These are phyloP conservation scores for Danio aesculapii DNA, from an alignment of 2,797 vertebrate species.

Conservation along the genomic window DNA sequence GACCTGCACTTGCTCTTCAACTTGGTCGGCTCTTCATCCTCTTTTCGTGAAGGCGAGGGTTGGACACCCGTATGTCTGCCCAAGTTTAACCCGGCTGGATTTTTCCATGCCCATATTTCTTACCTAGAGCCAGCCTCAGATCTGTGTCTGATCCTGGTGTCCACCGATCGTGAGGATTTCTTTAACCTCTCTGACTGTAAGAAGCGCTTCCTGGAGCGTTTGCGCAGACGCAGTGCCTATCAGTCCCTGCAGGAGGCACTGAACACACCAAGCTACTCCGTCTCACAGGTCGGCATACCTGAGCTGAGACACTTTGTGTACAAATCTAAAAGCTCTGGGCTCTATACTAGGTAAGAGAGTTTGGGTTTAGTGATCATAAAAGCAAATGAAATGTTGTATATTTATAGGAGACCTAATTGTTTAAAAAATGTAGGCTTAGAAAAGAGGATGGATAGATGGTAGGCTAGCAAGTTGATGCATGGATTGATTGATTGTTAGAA, in stretches of 20 bases:
- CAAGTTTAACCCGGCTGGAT: slow-evolving; percentile 94
- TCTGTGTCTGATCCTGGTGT: slow-evolving; percentile 94
- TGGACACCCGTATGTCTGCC: slow-evolving; percentile 98
- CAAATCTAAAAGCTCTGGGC: slow-evolving; percentile 97
- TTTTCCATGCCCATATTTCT: slow-evolving; percentile 98
- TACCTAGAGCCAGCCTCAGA: slow-evolving; percentile 90
- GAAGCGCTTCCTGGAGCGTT: slow-evolving; percentile 90
- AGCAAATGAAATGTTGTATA: background rate
- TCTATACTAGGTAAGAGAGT: slow-evolving; percentile 91
- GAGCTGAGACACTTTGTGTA: slow-evolving; percentile 97
- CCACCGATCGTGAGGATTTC: slow-evolving; percentile 95
- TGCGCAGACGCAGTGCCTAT: slow-evolving; percentile 87
- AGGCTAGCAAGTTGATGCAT: no score
- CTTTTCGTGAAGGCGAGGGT: slow-evolving; percentile 94
- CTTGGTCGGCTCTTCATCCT: slow-evolving; percentile 93
- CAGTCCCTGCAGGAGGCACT: slow-evolving; percentile 86
- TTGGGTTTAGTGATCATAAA: background rate
- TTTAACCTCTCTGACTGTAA: slow-evolving; percentile 95
- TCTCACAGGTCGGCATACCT: slow-evolving; percentile 89
- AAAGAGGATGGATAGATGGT: no score
- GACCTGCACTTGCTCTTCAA: slow-evolving; percentile 97
- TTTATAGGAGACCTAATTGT: background rate
- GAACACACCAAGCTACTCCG: slow-evolving; percentile 85
- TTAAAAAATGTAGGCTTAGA: no score
- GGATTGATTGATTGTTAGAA: no score